A percentile compares a stretch with the other conserved stretches of the same genome.
Conservation (phyloP, 2,113 vertebrate genomes). For the Genyomyrus donnyi region DNA sequence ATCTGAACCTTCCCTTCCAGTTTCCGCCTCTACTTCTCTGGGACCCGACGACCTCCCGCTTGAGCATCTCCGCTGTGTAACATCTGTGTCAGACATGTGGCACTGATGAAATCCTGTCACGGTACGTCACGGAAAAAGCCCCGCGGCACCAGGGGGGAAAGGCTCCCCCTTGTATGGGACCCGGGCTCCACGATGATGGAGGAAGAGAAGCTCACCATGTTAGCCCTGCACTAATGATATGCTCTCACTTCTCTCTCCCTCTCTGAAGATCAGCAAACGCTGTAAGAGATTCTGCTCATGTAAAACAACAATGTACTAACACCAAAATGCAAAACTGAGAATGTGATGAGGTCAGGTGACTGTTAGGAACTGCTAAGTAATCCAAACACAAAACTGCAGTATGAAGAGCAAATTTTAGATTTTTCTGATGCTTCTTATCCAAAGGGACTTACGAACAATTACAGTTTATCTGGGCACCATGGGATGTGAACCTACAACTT, state of each 20-base stretch:
- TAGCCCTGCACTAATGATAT: neutral
- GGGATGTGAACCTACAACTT: neutral
- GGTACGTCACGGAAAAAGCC: conserved; percentile 2
- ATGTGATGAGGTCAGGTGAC: neutral
- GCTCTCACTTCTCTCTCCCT: neutral
- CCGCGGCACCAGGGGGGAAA: neutral
- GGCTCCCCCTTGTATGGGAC: neutral
- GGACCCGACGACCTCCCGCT: neutral
- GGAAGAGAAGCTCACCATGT: neutral
- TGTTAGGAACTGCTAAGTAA: neutral
- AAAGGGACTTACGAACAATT: neutral
- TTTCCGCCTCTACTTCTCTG: neutral
- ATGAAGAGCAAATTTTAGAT: neutral
- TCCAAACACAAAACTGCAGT: neutral
- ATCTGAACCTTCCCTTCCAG: neutral
- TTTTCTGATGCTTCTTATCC: neutral
- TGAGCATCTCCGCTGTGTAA: neutral
- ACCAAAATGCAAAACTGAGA: neutral
- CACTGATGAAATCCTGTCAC: conserved; percentile 3
- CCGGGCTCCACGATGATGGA: neutral
- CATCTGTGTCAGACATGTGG: conserved; percentile 14
- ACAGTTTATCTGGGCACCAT: neutral
- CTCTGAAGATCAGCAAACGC: neutral
- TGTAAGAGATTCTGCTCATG: neutral
- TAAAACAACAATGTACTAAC: neutral